Evolutionary conservation across 2,888 invertebrate genomes (phyloP), one percentile per base, ranked within the genome.

Genomic region (Drosophila algonquin): DNA sequence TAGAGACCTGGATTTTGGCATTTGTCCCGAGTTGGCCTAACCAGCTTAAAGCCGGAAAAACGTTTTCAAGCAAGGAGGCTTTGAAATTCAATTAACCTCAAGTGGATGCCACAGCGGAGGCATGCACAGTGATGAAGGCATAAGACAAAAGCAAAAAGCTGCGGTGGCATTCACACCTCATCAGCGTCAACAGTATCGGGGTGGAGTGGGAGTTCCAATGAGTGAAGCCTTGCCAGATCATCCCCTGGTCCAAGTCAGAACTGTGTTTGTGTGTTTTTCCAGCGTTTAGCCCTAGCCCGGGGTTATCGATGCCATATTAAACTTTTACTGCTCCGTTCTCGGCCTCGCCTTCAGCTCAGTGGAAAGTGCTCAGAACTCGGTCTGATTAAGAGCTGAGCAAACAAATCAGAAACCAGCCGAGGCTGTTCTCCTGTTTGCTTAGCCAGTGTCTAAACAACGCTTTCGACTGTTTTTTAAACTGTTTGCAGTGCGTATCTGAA

Each of bases 81-180:
- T 76, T 79, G 88, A 91, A 90, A 91, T 91, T 91, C 91, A 91
- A 91, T 91, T 91, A 91, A 91, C 82, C 87, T 91, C 91, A 90
- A 91, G 91, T 90, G 91, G 81, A 82, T 77, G 81, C 81, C 74
- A 70, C 79, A 63, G 75, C 73, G 47, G 53, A 44, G 45, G 59
- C 32, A 63, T 69, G 68, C 56, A 73, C 79, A 70, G 68, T 75
- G 81, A 78, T 58, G 71, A 60, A 72, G 74, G 75, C 76, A 77
- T 86, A 80, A 81, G 85, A 89, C 88, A 87, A 89, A 64, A 48
- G 72, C 72, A 24, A 32, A 44, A 35, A 77, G 69, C 71, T 70
- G 75, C 64, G 85, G 79, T 81, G 87, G 83, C 86, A 77, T 89
- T 90, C 89, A 90, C 90, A 90, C 90, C 90, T 90, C 86, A 81